phyloP scores from a whole-genome alignment of 2,888 invertebrate species.

The Pristionchus fissidentatus region DNA sequence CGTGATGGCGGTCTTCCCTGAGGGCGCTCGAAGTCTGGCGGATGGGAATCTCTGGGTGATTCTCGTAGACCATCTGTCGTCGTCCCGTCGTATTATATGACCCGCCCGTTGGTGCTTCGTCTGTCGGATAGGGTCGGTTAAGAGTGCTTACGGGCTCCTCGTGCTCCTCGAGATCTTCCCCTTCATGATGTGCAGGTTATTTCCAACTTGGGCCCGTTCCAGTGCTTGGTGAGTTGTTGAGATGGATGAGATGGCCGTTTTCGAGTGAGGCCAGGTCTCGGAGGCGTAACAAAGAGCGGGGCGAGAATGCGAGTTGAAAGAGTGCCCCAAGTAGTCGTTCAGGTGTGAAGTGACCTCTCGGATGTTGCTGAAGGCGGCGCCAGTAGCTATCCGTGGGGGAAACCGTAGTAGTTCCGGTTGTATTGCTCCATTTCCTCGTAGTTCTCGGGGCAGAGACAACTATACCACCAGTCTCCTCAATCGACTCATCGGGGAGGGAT shows the following conservation, averaged over 20 bases:
- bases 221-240: background rate
- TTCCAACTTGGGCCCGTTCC: too few relatives aligned
- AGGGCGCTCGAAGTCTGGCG: background rate
- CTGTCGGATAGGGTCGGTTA: slow-evolving; percentile 6
- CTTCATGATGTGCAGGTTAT: background rate
- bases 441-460: too few relatives aligned
- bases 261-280: background rate
- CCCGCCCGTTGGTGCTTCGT: slow-evolving; percentile 17
- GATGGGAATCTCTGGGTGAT: slow-evolving; percentile 12
- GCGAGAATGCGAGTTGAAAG: background rate
- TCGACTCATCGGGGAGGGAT: too few relatives aligned
- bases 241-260: background rate
- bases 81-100: background rate
- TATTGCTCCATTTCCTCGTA: too few relatives aligned
- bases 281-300: slow-evolving; percentile 2
- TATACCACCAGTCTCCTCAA: too few relatives aligned
- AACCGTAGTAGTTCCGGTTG: too few relatives aligned
- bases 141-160: background rate
- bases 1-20: background rate
- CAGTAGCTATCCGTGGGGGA: too few relatives aligned
- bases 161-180: background rate
- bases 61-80: slow-evolving; percentile 3
- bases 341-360: too few relatives aligned
- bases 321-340: too few relatives aligned
- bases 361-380: too few relatives aligned